Evolutionary conservation across 2,113 vertebrate species (phyloP), one percentile per base, ranked within the genome.

Genomic region (Pheucticus melanocephalus): DNA sequence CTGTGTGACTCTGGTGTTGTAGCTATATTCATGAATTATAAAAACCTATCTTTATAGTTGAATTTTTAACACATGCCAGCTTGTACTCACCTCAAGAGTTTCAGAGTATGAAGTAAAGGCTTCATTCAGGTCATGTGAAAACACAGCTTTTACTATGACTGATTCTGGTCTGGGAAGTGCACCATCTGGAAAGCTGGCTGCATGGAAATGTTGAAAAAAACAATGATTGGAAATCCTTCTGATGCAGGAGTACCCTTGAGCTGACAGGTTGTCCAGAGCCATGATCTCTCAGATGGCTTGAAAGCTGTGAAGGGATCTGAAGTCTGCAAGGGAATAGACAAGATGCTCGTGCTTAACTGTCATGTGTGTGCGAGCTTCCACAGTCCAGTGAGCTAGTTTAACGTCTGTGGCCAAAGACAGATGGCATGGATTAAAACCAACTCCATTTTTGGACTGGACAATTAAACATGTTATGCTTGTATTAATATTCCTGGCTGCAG

Each of bases 401-500:
- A 75, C 21, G 47, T 70, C 40, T 70, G 59, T 71, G 48, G 72
- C 72, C 65, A 68, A 70, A 86, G 63, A 77, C 54, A 95, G 90
- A 95, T 97, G 90, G 85, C 37, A 8, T 86, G 82, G 68, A 88
- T 88, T 86, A 83, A 94, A 92, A 90, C 40, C 63, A 77, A 1
- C 15, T 90, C 64, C 15, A 10, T 63, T 95, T 94, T 88, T 90
- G 85, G 82, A 63, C 51, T 94, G 82, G 60, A 83, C 79, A 88
- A 80, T 90, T 88, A 92, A 96, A 53, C 75, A 54, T 73, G 48
- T 61, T 64, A 45, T 33, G 59, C 35, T 81, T 90, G 35, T 90
- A 31, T 77, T 94, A 70, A 30, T 82, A 39, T 73, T 94, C 45
- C 47, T 92, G 92, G 85, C 93, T 79, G 40, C 64, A 45, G 0